Percentiles rank a stretch among this genome's conserved stretches.
Conservation (phyloP, 2,797 vertebrate genomes). For the Bovichtus diacanthus region DNA sequence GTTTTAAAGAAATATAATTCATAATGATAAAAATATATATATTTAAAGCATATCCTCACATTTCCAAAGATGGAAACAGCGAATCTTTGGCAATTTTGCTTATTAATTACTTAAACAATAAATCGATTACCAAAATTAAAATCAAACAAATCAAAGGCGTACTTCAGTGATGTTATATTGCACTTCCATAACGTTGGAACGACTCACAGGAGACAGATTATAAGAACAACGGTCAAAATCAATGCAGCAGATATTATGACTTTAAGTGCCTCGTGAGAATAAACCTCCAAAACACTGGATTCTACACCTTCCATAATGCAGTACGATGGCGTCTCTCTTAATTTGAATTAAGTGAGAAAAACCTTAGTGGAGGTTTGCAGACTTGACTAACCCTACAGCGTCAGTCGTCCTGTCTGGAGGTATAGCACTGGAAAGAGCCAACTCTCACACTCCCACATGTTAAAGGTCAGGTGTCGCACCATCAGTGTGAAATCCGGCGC, state of each 20-base stretch:
- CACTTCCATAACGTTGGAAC: neutral
- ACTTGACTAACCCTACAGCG: no score
- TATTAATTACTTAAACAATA: neutral
- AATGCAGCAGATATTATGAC: neutral
- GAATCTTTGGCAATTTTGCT: no score
- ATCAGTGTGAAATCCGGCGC: constrained; percentile 61
- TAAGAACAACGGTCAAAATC: no score
- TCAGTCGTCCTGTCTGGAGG: constrained; percentile 57
- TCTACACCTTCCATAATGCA: neutral
- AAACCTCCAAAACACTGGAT: neutral
- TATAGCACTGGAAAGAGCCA: constrained; percentile 45
- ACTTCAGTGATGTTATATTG: neutral
- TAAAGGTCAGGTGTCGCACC: constrained; percentile 80
- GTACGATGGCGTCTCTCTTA: no score
- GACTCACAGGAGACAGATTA: neutral
- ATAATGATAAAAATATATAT: neutral
- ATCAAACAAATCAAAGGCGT: neutral
- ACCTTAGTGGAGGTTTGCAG: no score
- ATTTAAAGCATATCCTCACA: no score
- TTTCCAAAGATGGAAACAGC: no score
- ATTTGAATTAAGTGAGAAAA: no score
- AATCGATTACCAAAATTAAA: no score
- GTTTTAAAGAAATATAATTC: neutral
- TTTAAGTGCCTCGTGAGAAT: neutral
- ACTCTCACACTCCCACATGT: constrained; percentile 49